Percentiles rank a stretch among this genome's conserved stretches.
phyloP scores from a whole-genome alignment of 2,888 invertebrate genomes.

The Podotricha telesiphe region DNA sequence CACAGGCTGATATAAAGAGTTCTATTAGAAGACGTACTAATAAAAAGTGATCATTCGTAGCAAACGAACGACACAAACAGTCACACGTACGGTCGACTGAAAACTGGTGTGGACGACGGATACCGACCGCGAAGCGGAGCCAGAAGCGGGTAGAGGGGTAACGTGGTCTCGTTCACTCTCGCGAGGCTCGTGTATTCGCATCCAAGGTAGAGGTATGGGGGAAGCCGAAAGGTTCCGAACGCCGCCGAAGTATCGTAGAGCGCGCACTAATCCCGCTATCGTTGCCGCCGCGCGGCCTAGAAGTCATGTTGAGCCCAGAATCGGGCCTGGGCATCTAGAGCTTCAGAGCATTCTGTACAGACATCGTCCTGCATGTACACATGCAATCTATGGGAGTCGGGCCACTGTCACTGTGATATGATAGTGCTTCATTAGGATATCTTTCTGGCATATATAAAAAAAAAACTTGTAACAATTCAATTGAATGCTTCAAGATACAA shows the following conservation, averaged over 20 bases:
- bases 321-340: background rate
- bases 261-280: conserved; percentile 68
- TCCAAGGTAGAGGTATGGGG: conserved; percentile 63
- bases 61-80: conserved; percentile 53
- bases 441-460: background rate
- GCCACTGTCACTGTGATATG: background rate
- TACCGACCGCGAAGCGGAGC: conserved; percentile 51
- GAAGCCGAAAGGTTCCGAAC: conserved; percentile 63
- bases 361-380: background rate
- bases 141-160: conserved; percentile 61
- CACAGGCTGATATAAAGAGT: conserved; percentile 52
- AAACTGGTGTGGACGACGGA: conserved; percentile 58
- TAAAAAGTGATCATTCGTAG: conserved; percentile 63
- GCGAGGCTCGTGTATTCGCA: conserved; percentile 61
- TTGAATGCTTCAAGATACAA: background rate
- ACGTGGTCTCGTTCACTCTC: conserved; percentile 54
- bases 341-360: background rate
- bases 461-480: background rate
- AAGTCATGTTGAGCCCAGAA: conserved; percentile 14
- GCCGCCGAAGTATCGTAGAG: conserved; percentile 54
- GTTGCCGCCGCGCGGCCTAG: conserved; percentile 49
- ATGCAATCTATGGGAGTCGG: background rate
- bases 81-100: conserved; percentile 59
- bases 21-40: conserved; percentile 68
- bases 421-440: background rate